Conservation (phyloP, 2,113 vertebrate genomes). For the Panthera uncia region DNA sequence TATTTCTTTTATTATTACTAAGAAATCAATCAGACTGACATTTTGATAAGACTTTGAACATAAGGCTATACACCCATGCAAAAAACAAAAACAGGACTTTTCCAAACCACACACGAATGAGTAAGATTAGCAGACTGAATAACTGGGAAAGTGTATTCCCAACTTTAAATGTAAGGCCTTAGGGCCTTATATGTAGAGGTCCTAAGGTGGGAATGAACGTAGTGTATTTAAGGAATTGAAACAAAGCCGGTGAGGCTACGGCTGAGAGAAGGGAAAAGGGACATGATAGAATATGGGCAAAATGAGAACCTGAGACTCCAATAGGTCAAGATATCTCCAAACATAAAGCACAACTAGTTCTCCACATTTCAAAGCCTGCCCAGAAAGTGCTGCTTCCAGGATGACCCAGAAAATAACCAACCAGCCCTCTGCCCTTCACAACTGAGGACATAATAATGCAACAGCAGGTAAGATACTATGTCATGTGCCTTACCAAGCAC, state of each 20-base stretch:
- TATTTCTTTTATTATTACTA: conserved; percentile 12
- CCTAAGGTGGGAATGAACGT: not conserved
- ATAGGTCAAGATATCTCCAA: not conserved
- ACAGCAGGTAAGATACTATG: not conserved
- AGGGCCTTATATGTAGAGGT: not conserved
- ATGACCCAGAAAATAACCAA: not conserved
- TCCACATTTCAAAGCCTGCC: not conserved
- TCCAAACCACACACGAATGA: not conserved
- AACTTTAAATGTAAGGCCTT: no score
- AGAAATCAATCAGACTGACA: not conserved
- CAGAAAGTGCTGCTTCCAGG: not conserved
- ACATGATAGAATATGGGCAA: not conserved
- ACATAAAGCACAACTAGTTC: not conserved
- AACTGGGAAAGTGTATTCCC: not conserved
- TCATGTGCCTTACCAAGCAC: not conserved
- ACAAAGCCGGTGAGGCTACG: not conserved
- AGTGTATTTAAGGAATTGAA: not conserved
- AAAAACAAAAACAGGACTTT: not conserved
- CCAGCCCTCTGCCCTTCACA: not conserved
- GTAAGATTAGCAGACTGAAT: not conserved
- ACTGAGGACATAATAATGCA: not conserved
- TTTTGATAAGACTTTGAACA: not conserved
- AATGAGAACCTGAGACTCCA: not conserved
- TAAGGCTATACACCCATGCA: not conserved
- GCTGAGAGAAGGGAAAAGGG: not conserved